A percentile compares a stretch with the other conserved stretches of the same genome.
Evolutionary conservation across 2,797 vertebrate genomes (phyloP).

Genomic region (Arremon brunneinucha): DNA sequence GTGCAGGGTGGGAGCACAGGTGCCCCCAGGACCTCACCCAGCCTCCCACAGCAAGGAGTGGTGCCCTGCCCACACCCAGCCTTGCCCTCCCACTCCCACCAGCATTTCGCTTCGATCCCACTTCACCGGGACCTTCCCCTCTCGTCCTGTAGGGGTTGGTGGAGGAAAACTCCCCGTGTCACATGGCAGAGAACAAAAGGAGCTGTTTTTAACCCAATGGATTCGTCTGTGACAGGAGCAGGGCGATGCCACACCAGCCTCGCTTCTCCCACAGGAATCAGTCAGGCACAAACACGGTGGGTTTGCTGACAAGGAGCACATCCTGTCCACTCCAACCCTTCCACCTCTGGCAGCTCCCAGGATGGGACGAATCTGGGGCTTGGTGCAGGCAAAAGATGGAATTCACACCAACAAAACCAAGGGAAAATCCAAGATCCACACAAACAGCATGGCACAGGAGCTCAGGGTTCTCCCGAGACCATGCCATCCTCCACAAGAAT

Average conservation of each 20-base stretch:
- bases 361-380: neutral
- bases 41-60: neutral
- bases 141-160: neutral
- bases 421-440: neutral
- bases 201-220: neutral
- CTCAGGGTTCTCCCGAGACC: accelerated
- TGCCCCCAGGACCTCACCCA: neutral
- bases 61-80: neutral
- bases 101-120: accelerated
- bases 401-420: accelerated
- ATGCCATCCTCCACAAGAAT: neutral
- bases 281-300: accelerated
- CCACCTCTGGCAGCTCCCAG: neutral
- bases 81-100: neutral
- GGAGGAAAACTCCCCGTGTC: neutral
- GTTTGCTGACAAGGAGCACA: neutral
- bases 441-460: accelerated
- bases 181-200: neutral
- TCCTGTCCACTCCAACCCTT: neutral
- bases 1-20: neutral
- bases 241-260: accelerated
- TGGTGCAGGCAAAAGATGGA: accelerated
- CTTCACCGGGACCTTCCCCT: neutral
- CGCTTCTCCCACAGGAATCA: neutral
- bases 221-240: accelerated